Base-by-base conservation (phyloP, 2,888 invertebrate genomes). In the Emmelina monodactyla region DNA sequence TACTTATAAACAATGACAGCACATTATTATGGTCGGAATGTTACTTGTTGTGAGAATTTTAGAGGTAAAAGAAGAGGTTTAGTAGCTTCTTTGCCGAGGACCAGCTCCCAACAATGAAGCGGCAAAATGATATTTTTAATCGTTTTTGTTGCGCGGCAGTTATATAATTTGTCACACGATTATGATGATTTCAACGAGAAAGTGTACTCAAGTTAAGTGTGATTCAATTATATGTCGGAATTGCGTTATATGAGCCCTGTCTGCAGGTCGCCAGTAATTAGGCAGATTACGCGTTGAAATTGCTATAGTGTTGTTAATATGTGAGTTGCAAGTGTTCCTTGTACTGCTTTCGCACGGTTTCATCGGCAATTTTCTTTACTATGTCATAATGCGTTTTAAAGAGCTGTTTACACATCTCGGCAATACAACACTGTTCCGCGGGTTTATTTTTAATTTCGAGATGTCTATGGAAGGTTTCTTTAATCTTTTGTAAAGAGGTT, bases 101-200 rank as follows among this genome's bases (percentile, higher is more conserved):
- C 13, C 14, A 28, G 14, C 14, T 49, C 44, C 44, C 45, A 53
- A 63, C 62, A 63, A 62, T 62, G 49, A 55, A 47, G n/a, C n/a
- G n/a, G n/a, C n/a, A n/a, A n/a, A n/a, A n/a, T n/a, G n/a, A 51
- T 53, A 52, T 58, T 58, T 57, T 51, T 46, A 29, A 29, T 29
- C 14, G 29, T 50, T 55, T 54, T 55, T 60, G 45, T 60, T 62
- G 44, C 48, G 46, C 44, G 43, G 40, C 38, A 46, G 49, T 69
- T 68, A 55, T 51, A 55, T 51, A 65, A 65, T 53, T 52, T 55
- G 55, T 63, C 66, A 59, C 64, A 63, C 62, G 57, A 55, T 52
- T 43, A 49, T 53, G 42, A 50, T 46, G 51, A 50, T 51, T 54
- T 50, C 49, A 43, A 50, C 53, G 68, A 54, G 75, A 76, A 73